A percentile compares a stretch with the other conserved stretches of the same genome.
These are phyloP conservation scores for Scarus forsteni DNA, from an alignment of 2,797 vertebrate species.

Conservation along the genomic window DNA sequence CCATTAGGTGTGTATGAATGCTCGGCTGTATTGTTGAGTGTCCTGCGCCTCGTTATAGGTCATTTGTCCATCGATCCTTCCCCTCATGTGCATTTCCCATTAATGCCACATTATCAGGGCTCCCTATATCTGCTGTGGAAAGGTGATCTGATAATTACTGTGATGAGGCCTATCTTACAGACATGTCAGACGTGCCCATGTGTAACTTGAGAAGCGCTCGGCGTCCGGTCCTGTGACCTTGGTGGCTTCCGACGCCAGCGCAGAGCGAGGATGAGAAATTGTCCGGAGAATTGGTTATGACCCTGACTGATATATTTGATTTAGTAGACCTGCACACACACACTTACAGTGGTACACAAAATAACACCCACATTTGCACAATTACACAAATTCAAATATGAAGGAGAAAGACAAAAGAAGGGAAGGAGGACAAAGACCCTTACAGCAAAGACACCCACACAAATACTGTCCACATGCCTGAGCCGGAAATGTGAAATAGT, in stretches of 20 bases:
- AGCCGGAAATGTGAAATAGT: slow-evolving; percentile 8
- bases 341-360: slow-evolving; percentile 5
- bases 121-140: slow-evolving; percentile 76
- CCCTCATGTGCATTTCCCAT: slow-evolving; percentile 76
- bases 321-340: slow-evolving; percentile 23
- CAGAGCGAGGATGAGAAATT: slow-evolving; percentile 43
- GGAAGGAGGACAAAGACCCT: neutral
- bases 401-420: slow-evolving; percentile 8
- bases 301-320: slow-evolving; percentile 47
- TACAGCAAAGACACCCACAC: neutral
- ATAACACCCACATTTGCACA: neutral
- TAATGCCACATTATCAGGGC: slow-evolving; percentile 77
- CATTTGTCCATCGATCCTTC: slow-evolving; percentile 72
- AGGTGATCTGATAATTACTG: slow-evolving; percentile 79
- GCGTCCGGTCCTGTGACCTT: slow-evolving; percentile 66
- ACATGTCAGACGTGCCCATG: slow-evolving; percentile 26
- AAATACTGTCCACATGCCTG: neutral
- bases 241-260: slow-evolving; percentile 57
- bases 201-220: slow-evolving; percentile 73
- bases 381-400: neutral
- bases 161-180: slow-evolving; percentile 49
- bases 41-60: slow-evolving; percentile 62
- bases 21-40: slow-evolving; percentile 31
- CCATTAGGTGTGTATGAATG: slow-evolving; percentile 25
- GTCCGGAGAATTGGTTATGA: slow-evolving; percentile 62